Evolutionary conservation across 1,140 invertebrate genomes (phyloP).

Genomic region (Gonatopus flavifemur): DNA sequence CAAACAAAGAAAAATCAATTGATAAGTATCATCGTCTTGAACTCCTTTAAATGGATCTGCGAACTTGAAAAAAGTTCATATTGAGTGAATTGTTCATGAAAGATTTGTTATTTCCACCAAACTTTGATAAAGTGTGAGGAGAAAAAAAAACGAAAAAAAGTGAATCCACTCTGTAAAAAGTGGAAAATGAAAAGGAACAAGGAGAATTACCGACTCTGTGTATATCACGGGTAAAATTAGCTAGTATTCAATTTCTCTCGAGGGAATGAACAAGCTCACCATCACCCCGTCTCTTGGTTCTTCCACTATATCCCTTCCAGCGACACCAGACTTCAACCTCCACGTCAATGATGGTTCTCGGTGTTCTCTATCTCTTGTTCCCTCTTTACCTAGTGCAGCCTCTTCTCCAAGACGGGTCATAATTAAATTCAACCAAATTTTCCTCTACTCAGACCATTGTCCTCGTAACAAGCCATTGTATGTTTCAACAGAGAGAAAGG

Average conservation of each 20-base stretch:
- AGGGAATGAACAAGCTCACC: constrained; percentile 30
- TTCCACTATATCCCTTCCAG: constrained; percentile 5
- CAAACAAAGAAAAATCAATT: too few species aligned
- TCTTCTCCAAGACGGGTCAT: constrained; percentile 56
- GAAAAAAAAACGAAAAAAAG: constrained; percentile 13
- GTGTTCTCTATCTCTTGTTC: too few species aligned
- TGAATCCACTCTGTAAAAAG: too few species aligned
- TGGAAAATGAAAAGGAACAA: constrained; percentile 7
- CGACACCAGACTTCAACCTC: constrained; percentile 24
- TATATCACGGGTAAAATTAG: constrained; percentile 55
- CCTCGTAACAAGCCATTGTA: constrained; percentile 59
- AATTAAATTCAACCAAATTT: constrained; percentile 60
- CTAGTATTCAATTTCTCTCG: constrained; percentile 57
- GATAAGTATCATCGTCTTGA: too few species aligned
- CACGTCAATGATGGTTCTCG: constrained; percentile 20
- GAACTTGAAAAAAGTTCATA: too few species aligned
- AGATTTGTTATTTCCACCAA: too few species aligned
- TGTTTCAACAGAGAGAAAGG: constrained; percentile 13
- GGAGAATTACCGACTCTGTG: constrained; percentile 23
- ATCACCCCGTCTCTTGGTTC: constrained; percentile 3
- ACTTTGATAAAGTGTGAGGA: neutral
- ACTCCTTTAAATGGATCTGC: too few species aligned
- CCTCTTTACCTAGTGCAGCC: too few species aligned
- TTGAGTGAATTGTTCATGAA: too few species aligned
- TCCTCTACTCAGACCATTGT: constrained; percentile 50